Evolutionary conservation across 2,113 vertebrate genomes (phyloP), one percentile per base, ranked within the genome.

Genomic region (Lepidiolamprologus cunningtoni): DNA sequence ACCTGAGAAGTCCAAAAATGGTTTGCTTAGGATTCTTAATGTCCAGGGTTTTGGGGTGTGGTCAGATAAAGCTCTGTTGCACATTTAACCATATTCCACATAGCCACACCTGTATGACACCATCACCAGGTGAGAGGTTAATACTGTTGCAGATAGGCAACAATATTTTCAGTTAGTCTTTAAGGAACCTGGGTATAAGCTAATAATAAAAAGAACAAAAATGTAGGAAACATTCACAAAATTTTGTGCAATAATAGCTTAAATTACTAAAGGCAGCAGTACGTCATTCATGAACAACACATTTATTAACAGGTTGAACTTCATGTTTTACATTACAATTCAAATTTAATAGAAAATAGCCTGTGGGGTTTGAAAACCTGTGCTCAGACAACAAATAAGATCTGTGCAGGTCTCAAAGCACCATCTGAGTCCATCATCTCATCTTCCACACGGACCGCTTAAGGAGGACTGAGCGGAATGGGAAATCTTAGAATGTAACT

Each of bases 331-430:
- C 73, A 33, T 78, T 33, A 52, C 26, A 78, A n/a, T 47, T 92
- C 21, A 83, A 86, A 87, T 57, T 26, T 90, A 21, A 87, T 58
- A 89, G 54, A 88, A 93, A 89, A 91, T 14, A 68, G 10, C 13
- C n/a, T 50, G 58, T 55, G 68, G 71, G n/a, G 53, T 66, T 54
- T 58, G n/a, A 23, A 5, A 80, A 53, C 85, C 47, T 19, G 33
- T 23, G 4, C 50, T 87, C 42, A 58, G 13, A 82, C 47, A 68
- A 87, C 73, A 35, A 35, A 55, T 76, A 26, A 8, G 9, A 63
- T 89, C 78, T 71, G 40, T 37, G 50, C 26, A 50, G 13, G 13
- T 26, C 58, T 79, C 21, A 82, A 66, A 47, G 21, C 58, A 57
- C 58, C 55, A 23, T n/a, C 13, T 50, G 26, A 54, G 42, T 85